A percentile compares a stretch with the other conserved stretches of the same genome.
Conservation (phyloP, 2,113 vertebrate genomes). For the Sprattus sprattus region DNA sequence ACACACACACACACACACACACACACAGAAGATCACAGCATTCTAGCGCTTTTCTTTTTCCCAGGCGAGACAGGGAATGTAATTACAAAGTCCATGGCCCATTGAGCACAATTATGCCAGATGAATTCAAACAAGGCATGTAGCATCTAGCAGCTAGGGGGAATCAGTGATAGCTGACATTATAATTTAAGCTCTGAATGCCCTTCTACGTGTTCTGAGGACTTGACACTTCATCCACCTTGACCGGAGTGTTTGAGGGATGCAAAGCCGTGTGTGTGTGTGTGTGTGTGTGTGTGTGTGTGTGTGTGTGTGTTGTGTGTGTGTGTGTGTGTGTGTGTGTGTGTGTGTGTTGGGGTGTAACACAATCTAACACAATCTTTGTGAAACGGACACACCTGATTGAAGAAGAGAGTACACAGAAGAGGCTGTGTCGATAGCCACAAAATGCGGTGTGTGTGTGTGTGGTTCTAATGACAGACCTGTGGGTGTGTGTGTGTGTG, state of each 20-base stretch:
- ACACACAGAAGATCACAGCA: background rate
- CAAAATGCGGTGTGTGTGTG: too few relatives aligned
- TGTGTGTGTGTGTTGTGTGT: background rate
- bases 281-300: background rate
- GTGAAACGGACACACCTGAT: too few relatives aligned
- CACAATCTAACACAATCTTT: too few relatives aligned
- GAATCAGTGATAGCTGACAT: background rate
- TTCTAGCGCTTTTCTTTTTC: background rate
- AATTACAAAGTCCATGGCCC: constrained; percentile 7
- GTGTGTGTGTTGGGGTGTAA: background rate
- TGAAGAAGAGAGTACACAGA: too few relatives aligned
- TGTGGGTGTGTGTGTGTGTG: background rate
- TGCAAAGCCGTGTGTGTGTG: background rate
- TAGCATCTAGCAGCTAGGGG: background rate
- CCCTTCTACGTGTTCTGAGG: background rate
- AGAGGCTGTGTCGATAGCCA: too few relatives aligned
- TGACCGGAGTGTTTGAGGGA: background rate
- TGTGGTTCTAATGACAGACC: too few relatives aligned
- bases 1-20: too few relatives aligned
- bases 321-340: background rate
- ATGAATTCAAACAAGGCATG: background rate
- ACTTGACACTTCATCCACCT: background rate
- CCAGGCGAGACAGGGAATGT: background rate
- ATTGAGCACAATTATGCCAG: constrained; percentile 1
- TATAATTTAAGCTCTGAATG: background rate